Percentiles rank a stretch among this genome's conserved stretches.
These are phyloP conservation scores for Xylophagus ater DNA, from an alignment of 2,888 invertebrate species.

Conservation along the genomic window DNA sequence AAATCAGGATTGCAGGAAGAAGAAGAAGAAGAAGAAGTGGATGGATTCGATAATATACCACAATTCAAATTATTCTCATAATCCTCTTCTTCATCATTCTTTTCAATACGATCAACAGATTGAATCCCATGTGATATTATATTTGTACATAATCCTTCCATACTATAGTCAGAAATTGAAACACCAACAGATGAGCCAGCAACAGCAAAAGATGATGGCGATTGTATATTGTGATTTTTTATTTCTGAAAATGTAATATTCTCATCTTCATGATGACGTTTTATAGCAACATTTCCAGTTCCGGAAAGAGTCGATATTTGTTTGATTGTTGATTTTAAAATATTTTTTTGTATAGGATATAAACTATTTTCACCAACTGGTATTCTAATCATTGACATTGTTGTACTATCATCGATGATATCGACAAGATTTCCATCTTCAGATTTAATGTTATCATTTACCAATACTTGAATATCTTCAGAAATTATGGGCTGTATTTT, in stretches of 20 bases:
- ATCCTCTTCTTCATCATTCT: too few relatives aligned
- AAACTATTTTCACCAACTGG: background rate
- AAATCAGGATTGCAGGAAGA: too few relatives aligned
- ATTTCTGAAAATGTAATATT: too few relatives aligned
- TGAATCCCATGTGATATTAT: too few relatives aligned
- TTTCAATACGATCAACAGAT: too few relatives aligned
- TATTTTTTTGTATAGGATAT: constrained; percentile 1
- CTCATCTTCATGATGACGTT: background rate
- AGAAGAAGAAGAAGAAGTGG: constrained; percentile 12
- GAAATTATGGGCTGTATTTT: constrained; percentile 43
- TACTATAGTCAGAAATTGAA: too few relatives aligned
- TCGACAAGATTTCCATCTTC: constrained; percentile 40
- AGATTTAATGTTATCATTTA: constrained; percentile 49
- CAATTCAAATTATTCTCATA: too few relatives aligned
- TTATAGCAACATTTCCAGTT: background rate
- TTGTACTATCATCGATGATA: constrained; percentile 30
- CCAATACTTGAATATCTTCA: constrained; percentile 49
- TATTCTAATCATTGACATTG: constrained; percentile 1
- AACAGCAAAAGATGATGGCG: too few relatives aligned
- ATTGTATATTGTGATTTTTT: too few relatives aligned
- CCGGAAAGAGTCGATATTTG: too few relatives aligned
- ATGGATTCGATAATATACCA: constrained; percentile 8
- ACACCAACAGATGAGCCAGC: too few relatives aligned
- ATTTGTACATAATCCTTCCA: too few relatives aligned
- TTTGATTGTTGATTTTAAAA: background rate